Evolutionary conservation across 2,797 vertebrate genomes (phyloP).

Genomic region (Microchirus variegatus): DNA sequence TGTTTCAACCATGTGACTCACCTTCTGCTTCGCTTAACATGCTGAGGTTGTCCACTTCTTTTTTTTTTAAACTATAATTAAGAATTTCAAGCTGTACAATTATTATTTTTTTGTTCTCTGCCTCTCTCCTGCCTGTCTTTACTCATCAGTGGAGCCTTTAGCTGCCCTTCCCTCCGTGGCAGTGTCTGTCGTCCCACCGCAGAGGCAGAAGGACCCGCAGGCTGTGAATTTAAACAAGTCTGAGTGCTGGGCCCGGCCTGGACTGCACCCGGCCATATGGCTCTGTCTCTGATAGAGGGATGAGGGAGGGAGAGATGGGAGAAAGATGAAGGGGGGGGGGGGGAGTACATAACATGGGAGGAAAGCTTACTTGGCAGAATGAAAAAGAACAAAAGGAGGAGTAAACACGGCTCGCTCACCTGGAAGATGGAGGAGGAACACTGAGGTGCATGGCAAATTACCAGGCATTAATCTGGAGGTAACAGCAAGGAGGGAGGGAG

Average conservation of each 20-base stretch:
- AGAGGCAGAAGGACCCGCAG: constrained; percentile 68
- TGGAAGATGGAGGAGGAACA: constrained; percentile 24
- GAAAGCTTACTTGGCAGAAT: constrained; percentile 59
- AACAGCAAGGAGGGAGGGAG: constrained; percentile 34
- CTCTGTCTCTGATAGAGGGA: constrained; percentile 53
- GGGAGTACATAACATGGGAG: constrained; percentile 27
- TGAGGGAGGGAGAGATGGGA: constrained; percentile 20
- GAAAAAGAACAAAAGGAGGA: constrained; percentile 40
- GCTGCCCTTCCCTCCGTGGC: constrained; percentile 40
- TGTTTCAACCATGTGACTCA: constrained; percentile 47
- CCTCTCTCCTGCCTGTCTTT: constrained; percentile 22
- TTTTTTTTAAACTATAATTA: constrained; percentile 26
- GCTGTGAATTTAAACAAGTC: constrained; percentile 79
- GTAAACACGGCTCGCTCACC: constrained; percentile 42
- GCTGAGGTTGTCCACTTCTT: constrained; percentile 18
- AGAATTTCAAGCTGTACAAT: constrained; percentile 29
- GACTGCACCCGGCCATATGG: constrained; percentile 76
- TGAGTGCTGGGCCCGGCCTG: constrained; percentile 63
- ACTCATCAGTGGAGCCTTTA: constrained; percentile 30
- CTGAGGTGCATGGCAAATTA: constrained; percentile 56
- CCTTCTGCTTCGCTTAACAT: constrained; percentile 44
- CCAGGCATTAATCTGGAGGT: constrained; percentile 63
- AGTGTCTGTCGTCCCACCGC: constrained; percentile 50
- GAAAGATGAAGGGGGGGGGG: constrained; percentile 21
- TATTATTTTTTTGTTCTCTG: constrained; percentile 15